A percentile compares a stretch with the other conserved stretches of the same genome.
Evolutionary conservation across 2,797 vertebrate genomes (phyloP).

Genomic region (Centroberyx gerrardi): DNA sequence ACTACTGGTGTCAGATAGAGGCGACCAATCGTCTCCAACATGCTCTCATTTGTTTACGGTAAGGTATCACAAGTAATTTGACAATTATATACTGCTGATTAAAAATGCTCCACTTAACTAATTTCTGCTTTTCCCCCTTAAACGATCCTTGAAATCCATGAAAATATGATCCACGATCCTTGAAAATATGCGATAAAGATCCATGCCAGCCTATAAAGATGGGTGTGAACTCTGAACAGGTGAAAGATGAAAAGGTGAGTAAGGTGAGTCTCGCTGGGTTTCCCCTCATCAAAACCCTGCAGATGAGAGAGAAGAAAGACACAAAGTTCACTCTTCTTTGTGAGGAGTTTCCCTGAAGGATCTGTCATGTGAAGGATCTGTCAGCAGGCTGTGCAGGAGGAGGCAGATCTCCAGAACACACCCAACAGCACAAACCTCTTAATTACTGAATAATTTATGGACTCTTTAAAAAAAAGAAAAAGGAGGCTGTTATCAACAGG

Average conservation of each 20-base stretch:
- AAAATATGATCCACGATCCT: too few relatives aligned
- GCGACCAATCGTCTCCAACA: too few relatives aligned
- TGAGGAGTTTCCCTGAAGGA: slow-evolving; percentile 35
- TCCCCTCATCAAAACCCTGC: background rate
- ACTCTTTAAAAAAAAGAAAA: slow-evolving; percentile 44
- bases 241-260: slow-evolving; percentile 20
- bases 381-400: slow-evolving; percentile 19
- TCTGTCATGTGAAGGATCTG: slow-evolving; percentile 39
- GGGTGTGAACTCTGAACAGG: too few relatives aligned
- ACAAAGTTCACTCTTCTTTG: slow-evolving; percentile 5
- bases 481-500: slow-evolving; percentile 54
- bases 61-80: too few relatives aligned
- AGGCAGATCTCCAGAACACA: slow-evolving; percentile 47
- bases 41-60: too few relatives aligned
- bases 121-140: too few relatives aligned
- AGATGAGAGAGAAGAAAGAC: slow-evolving; percentile 1
- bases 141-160: too few relatives aligned
- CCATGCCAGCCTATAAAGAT: too few relatives aligned
- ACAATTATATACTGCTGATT: too few relatives aligned
- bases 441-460: slow-evolving; percentile 73
- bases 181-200: too few relatives aligned
- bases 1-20: too few relatives aligned
- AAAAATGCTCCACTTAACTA: too few relatives aligned
- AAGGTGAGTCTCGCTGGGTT: background rate
- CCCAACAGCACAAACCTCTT: slow-evolving; percentile 61